Percentiles rank a stretch among this genome's conserved stretches.
Conservation (phyloP, 1,140 invertebrate genomes). For the Augochlora pura region DNA sequence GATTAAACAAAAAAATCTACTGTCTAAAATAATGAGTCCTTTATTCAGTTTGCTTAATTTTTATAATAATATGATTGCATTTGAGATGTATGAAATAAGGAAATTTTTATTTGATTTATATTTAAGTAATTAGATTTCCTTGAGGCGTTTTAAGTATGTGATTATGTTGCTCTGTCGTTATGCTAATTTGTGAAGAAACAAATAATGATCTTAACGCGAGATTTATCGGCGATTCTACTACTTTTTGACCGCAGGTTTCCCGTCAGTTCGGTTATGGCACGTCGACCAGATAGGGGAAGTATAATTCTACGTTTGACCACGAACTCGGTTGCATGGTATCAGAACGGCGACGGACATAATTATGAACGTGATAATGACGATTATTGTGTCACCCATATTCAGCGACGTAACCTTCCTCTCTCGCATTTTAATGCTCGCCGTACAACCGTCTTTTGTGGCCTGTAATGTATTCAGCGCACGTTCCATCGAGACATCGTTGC, state of each 20-base stretch:
- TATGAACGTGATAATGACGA: slow-evolving; percentile 18
- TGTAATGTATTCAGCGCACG: slow-evolving; percentile 17
- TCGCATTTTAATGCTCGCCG: slow-evolving; percentile 11
- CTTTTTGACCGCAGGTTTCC: neutral
- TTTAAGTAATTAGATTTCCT: too few relatives aligned
- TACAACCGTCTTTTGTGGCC: slow-evolving; percentile 5
- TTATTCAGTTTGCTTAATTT: too few relatives aligned
- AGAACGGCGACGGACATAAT: slow-evolving; percentile 16
- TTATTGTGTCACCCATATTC: slow-evolving; percentile 24
- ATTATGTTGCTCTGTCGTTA: too few relatives aligned
- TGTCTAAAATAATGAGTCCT: too few relatives aligned
- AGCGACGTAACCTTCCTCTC: neutral
- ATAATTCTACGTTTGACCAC: neutral
- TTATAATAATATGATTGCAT: too few relatives aligned
- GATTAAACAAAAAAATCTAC: too few relatives aligned
- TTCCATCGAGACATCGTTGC: slow-evolving; percentile 4
- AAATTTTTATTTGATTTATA: too few relatives aligned
- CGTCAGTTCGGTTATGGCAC: neutral
- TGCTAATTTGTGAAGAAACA: too few relatives aligned
- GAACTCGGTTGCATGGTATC: neutral
- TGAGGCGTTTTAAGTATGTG: too few relatives aligned
- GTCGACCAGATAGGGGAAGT: rapidly evolving
- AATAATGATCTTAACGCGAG: neutral
- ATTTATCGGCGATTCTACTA: neutral
- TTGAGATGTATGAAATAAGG: too few relatives aligned